phyloP scores from a whole-genome alignment of 2,113 vertebrate species.

The Psittacara wagleri region DNA sequence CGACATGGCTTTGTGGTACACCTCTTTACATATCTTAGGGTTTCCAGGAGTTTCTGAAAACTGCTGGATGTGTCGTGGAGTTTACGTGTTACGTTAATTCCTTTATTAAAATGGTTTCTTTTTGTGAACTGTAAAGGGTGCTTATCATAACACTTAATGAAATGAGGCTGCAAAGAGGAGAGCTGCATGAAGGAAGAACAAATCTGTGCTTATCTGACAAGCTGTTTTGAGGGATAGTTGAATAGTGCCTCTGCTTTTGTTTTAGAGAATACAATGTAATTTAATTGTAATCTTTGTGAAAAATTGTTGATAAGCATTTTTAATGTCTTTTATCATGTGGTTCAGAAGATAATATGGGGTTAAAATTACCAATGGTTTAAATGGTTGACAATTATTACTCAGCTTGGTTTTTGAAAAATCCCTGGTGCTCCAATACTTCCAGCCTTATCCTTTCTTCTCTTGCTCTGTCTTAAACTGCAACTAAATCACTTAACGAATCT shows the following conservation, averaged over 20 bases:
- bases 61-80: neutral
- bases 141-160: neutral
- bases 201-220: neutral
- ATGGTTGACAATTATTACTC: neutral
- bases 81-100: neutral
- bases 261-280: neutral
- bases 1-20: conserved; percentile 79
- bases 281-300: neutral
- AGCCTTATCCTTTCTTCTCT: neutral
- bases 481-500: neutral
- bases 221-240: neutral
- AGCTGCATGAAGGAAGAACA: neutral
- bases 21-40: neutral
- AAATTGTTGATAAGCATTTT: neutral
- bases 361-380: neutral
- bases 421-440: neutral
- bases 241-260: neutral
- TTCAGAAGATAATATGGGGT: neutral
- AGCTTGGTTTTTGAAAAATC: neutral
- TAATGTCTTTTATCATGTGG: neutral
- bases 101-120: neutral
- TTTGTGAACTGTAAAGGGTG: neutral
- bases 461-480: neutral
- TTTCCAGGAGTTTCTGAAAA: neutral
- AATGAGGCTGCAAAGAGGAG: neutral